phyloP scores from a whole-genome alignment of 92 coral and sea anemone genomes.

The Pocillopora grandis region DNA sequence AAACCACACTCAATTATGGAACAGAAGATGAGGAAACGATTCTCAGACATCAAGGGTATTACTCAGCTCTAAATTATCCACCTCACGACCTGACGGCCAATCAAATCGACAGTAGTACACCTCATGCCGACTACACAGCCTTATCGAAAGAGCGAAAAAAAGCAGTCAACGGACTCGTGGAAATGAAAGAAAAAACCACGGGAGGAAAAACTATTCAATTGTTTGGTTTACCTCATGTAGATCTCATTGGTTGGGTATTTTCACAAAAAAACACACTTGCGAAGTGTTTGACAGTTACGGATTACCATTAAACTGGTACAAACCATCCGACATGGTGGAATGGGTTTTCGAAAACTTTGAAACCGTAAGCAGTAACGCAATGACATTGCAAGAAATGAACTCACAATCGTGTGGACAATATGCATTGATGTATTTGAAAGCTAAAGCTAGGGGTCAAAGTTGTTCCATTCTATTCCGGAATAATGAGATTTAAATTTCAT shows the following conservation, averaged over 20 bases:
- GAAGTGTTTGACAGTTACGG: conserved; percentile 1
- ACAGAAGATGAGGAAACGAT: neutral
- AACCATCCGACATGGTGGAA: neutral
- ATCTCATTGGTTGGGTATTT: neutral
- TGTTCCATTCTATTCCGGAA: too few species aligned
- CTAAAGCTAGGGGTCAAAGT: too few species aligned
- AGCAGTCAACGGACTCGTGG: too few species aligned
- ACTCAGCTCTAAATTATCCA: neutral
- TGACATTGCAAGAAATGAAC: neutral
- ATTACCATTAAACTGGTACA: neutral
- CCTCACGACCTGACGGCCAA: neutral
- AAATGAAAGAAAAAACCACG: neutral
- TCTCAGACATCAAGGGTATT: neutral
- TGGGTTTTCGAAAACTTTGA: neutral
- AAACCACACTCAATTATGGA: neutral
- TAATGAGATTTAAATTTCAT: too few species aligned
- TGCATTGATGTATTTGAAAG: too few species aligned
- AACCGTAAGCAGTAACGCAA: too few species aligned
- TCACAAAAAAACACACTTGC: neutral
- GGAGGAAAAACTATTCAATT: neutral
- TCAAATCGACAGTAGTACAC: too few species aligned
- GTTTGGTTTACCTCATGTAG: neutral
- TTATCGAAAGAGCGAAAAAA: too few species aligned
- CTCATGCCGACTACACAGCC: too few species aligned
- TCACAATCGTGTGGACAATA: too few species aligned